Evolutionary conservation across 35 echinoderm and acorn worm species (phyloP).

Genomic region (Nesometra sesokonis): DNA sequence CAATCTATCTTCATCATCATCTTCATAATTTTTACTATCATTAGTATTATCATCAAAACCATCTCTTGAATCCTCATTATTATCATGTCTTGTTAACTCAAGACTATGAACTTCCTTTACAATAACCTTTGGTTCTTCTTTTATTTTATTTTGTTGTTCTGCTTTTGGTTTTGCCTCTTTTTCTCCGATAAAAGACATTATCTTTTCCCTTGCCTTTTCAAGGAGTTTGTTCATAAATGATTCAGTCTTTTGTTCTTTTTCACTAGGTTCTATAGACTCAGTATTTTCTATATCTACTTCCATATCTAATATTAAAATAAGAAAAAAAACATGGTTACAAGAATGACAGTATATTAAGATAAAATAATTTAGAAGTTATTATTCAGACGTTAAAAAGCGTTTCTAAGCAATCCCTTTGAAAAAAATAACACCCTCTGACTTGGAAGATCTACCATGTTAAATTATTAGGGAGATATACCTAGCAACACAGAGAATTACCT

Average conservation of each 20-base stretch:
- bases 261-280: background rate
- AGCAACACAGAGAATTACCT: too few relatives aligned
- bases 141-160: background rate
- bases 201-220: background rate
- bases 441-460: too few relatives aligned
- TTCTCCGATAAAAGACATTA: background rate
- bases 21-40: conserved; percentile 10
- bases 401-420: too few relatives aligned
- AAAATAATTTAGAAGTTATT: too few relatives aligned
- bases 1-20: conserved; percentile 55
- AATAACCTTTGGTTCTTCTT: background rate
- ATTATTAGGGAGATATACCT: too few relatives aligned
- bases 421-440: too few relatives aligned
- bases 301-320: background rate
- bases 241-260: background rate
- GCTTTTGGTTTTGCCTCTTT: background rate
- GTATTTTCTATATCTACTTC: background rate
- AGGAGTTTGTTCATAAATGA: background rate
- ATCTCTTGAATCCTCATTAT: background rate
- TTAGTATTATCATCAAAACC: conserved; percentile 17
- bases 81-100: conserved; percentile 24
- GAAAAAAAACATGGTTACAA: background rate
- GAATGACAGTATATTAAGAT: too few relatives aligned
- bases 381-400: too few relatives aligned
- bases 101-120: background rate